Conservation (phyloP, 2,113 vertebrate species). For the Pan troglodytes region NHGRI_mPanTro3-v2.1_pri NC_072415.2:33900001-33900500, state of each 20-base stretch:
- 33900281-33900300: background rate
- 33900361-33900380: background rate
- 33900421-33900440: background rate
- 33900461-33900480: background rate
- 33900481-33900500: background rate
- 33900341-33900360: background rate
- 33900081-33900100: background rate
- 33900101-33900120: background rate
- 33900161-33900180: background rate
- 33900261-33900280: background rate
- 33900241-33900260: background rate
- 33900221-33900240: background rate
- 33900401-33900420: background rate
- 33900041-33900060: background rate
- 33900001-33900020: background rate
- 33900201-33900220: background rate
- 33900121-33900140: background rate
- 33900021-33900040: background rate
- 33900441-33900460: background rate
- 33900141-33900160: background rate
- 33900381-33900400: accelerated
- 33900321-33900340: background rate
- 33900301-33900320: background rate
- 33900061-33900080: background rate
- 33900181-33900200: background rate